phyloP scores from a whole-genome alignment of 2,113 vertebrate species.

The Capreolus pygargus region DNA sequence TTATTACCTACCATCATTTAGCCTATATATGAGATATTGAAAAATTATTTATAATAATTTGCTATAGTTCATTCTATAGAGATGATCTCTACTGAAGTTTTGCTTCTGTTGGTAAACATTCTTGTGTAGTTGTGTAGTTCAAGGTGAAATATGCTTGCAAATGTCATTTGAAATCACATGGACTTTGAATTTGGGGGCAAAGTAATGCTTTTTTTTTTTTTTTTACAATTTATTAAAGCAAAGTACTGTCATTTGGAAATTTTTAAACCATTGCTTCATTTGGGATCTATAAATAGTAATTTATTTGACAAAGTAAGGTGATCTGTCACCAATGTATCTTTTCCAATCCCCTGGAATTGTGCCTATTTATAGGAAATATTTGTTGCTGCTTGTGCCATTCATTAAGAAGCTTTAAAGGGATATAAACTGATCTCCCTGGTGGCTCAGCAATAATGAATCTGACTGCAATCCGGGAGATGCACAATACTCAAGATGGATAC shows the following conservation, averaged over 20 bases:
- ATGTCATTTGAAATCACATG: slow-evolving; percentile 32
- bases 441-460: not conserved
- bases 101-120: not conserved
- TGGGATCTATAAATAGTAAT: slow-evolving; percentile 1
- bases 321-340: not conserved
- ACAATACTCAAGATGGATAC: not conserved
- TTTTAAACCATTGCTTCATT: slow-evolving; percentile 4
- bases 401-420: not conserved
- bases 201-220: not conserved
- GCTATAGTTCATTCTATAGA: not conserved
- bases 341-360: not conserved
- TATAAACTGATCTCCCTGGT: not conserved
- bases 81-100: slow-evolving; percentile 6
- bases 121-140: not conserved
- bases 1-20: not conserved
- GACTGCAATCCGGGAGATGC: not conserved
- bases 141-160: not conserved
- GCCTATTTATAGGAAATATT: slow-evolving; percentile 13
- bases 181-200: slow-evolving; percentile 31
- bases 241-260: not conserved
- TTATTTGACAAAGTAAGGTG: slow-evolving; percentile 25
- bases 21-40: not conserved
- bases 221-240: not conserved
- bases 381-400: slow-evolving; percentile 22
- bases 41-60: not conserved